These are phyloP conservation scores for Callocephalon fimbriatum DNA, from an alignment of 2,113 vertebrate species.

Conservation along the genomic window DNA sequence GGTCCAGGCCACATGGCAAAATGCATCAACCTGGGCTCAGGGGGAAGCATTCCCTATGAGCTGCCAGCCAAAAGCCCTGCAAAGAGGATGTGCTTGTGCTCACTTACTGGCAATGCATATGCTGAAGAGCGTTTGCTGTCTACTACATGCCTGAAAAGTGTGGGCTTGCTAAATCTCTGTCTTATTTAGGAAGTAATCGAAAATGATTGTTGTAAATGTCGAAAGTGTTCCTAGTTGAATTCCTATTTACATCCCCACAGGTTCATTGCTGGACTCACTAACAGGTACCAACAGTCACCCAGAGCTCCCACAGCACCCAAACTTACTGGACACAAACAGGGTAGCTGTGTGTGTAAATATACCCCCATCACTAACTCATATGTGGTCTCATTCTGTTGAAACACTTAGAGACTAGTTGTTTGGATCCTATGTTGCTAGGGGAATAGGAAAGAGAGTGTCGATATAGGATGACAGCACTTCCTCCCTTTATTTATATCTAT, in stretches of 20 bases:
- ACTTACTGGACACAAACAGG: background rate
- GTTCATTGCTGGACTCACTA: background rate
- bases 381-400: background rate
- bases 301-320: background rate
- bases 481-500: background rate
- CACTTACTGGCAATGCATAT: background rate
- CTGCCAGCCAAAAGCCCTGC: background rate
- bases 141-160: background rate
- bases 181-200: background rate
- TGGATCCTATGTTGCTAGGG: background rate
- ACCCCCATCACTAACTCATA: accelerated
- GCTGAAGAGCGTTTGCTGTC: background rate
- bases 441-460: background rate
- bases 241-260: background rate
- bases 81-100: background rate
- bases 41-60: background rate
- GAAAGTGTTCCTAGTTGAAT: background rate
- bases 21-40: background rate
- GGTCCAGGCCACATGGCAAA: background rate
- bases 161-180: background rate
- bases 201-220: background rate
- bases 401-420: background rate
- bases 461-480: background rate
- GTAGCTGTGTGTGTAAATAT: background rate
- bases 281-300: background rate